phyloP scores from a whole-genome alignment of 2,113 vertebrate genomes.

The Eudyptes chrysolophus region DNA sequence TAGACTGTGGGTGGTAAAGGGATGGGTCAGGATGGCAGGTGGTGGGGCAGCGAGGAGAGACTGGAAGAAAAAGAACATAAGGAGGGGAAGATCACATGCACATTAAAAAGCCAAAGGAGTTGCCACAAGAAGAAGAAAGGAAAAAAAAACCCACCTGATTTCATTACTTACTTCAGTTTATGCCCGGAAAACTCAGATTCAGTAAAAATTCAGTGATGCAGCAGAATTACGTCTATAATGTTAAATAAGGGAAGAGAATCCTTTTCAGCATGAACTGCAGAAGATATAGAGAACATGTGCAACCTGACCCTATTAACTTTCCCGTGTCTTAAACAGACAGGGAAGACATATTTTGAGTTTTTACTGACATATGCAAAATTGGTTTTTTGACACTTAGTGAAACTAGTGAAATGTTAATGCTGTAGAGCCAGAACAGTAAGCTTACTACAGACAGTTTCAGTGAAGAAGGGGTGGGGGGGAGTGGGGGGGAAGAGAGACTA shows the following conservation, averaged over 20 bases:
- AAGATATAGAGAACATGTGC: neutral
- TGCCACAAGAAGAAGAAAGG: neutral
- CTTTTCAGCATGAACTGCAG: neutral
- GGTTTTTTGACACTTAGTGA: neutral
- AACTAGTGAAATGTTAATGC: neutral
- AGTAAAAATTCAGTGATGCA: neutral
- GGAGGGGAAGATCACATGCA: neutral
- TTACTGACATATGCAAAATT: neutral
- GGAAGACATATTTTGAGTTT: neutral
- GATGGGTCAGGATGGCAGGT: neutral
- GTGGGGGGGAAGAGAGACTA: no score
- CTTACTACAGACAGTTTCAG: neutral
- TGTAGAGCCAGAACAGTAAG: neutral
- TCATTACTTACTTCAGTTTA: neutral
- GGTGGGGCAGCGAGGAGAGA: neutral
- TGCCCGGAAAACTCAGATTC: neutral
- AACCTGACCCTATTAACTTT: neutral
- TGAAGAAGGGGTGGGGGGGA: neutral
- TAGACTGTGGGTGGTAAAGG: neutral
- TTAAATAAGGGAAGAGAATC: neutral
- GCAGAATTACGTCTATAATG: neutral
- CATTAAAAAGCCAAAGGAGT: neutral
- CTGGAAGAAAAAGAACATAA: neutral
- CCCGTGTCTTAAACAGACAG: neutral
- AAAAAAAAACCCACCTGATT: accelerated